Base-by-base conservation (phyloP, 2,797 vertebrate species). In the Merluccius polli region DNA sequence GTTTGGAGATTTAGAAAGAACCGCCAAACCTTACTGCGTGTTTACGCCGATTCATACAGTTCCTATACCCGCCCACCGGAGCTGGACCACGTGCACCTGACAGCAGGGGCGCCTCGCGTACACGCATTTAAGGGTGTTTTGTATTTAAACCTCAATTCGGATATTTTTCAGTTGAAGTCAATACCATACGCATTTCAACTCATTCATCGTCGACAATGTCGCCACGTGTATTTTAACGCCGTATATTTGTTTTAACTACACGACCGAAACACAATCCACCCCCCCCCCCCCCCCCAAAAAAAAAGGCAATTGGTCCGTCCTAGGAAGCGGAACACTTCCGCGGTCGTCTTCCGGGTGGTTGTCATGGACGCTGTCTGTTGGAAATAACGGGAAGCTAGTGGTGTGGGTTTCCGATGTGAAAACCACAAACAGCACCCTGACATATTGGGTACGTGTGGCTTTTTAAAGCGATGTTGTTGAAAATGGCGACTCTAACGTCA, bases 351-450 rank as follows among this genome's bases (percentile, higher is more conserved):
- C 84, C 88, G 67, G 85, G 88, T 94, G 84, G 85, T 87, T 93
- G 93, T 88, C 77, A 93, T 81, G 90, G 93, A 93, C 92, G 92
- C 93, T 90, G 77, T 79, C 70, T 63, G 31, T 80, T 83, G 89
- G 89, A 81, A 75, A 83, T 59, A 15, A 15, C 36, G 18, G 21
- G 21, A 27, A 12, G 8, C 63, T 12, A 65, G n/a, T n/a, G n/a
- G n/a, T 65, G 59, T 11, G 27, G 48, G 29, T 67, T 52, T 52
- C 48, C 15, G n/a, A 18, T 44, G 7, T 44, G 41, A 44, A 52
- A 52, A 21, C 7, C 48, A 44, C 11, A 6, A 52, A 52, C 48
- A 52, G 48, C 48, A 52, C 48, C 48, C 18, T 52, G 16, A 52
- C 48, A 52, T 18, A 52, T n/a, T 52, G 48, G n/a, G 48, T 52